phyloP scores from a whole-genome alignment of 2,888 invertebrate species.

The Busseola fusca region DNA sequence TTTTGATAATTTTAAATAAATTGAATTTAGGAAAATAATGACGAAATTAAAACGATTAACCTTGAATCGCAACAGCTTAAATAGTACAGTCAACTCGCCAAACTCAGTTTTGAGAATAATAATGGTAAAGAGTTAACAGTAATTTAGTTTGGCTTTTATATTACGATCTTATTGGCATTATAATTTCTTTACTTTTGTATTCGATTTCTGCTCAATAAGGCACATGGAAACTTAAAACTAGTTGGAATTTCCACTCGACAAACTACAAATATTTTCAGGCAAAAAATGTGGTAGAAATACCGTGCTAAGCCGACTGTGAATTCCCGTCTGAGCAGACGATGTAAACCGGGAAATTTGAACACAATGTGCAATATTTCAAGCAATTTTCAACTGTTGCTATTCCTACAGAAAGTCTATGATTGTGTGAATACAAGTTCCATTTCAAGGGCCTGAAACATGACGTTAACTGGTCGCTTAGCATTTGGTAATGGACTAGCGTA shows the following conservation, averaged over 20 bases:
- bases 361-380: conserved; percentile 6
- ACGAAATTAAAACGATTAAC: not conserved
- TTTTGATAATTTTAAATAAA: not conserved
- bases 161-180: no score
- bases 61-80: not conserved
- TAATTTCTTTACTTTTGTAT: not conserved
- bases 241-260: conserved; percentile 10
- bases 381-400: conserved; percentile 21
- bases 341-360: conserved; percentile 28
- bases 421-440: conserved; percentile 40
- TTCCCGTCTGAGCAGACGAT: conserved; percentile 32
- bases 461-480: conserved; percentile 41
- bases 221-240: conserved; percentile 9
- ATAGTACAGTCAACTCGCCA: not conserved
- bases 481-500: conserved; percentile 47
- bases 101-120: not conserved
- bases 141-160: not conserved
- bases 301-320: conserved; percentile 52
- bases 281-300: conserved; percentile 54
- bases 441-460: conserved; percentile 40
- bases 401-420: conserved; percentile 8
- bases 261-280: conserved; percentile 27
- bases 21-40: not conserved
- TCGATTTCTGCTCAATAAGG: not conserved
- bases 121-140: not conserved